Evolutionary conservation across 2,113 vertebrate species (phyloP), one percentile per base, ranked within the genome.

Genomic region (Istiophorus platypterus): DNA sequence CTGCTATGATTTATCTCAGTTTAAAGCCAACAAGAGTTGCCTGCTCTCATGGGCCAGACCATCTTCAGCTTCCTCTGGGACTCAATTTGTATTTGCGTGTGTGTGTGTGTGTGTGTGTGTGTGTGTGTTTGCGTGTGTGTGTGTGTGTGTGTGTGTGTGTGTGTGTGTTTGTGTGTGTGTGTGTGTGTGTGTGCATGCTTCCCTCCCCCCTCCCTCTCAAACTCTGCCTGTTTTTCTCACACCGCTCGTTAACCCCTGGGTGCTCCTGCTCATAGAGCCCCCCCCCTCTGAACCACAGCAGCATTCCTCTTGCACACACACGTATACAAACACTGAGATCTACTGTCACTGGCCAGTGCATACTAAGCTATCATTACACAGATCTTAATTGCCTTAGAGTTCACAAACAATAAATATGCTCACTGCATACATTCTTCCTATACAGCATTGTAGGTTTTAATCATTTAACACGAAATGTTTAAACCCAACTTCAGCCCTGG

Each of bases 191-290:
- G 22, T 65, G 54, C 2, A 8, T 62, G 31, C 34, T 15, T 72
- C 66, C 76, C 68, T 58, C 78, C 82, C 80, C 81, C 89, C 75
- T 65, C 59, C 81, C 77, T 73, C 67, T 68, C 70, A 73, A 82
- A 81, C 66, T 70, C 79, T 72, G 90, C 80, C 89, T 92, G 89
- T 93, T 91, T 93, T 93, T 94, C 92, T 93, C 92, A 93, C 91
- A 93, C 88, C 66, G 81, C 92, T 91, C 84, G 84, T 93, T 93
- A 94, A 95, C 92, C 93, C 88, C 87, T 90, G 86, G 89, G 85
- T 93, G 88, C 91, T 93, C 87, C 91, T 85, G 79, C 80, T 75
- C 81, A 62, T 52, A 63, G 84, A 84, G 45, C 26, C 76, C 70
- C 68, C 69, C 15, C 24, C 49, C 56, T 71, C 54, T 80, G 69